Conservation (phyloP, 2,113 vertebrate species). For the Trachemys scripta region DNA sequence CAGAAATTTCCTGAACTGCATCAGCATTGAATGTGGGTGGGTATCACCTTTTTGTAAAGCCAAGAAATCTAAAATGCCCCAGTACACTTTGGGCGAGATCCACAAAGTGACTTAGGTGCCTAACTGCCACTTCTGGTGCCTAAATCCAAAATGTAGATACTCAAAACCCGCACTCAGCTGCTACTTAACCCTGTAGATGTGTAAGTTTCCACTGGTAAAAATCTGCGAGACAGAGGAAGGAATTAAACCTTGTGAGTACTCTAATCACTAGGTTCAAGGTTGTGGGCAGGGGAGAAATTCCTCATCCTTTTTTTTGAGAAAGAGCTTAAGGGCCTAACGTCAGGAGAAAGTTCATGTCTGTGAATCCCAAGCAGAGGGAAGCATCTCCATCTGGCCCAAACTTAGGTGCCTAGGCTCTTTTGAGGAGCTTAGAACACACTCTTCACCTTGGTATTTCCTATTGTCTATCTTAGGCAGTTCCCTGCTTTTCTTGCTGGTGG, state of each 20-base stretch:
- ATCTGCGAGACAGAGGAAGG: not conserved
- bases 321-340: not conserved
- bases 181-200: not conserved
- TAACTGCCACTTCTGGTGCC: not conserved
- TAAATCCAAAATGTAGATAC: not conserved
- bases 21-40: not conserved
- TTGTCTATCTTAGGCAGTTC: too few species aligned
- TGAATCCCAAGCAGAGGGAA: not conserved
- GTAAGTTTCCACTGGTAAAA: not conserved
- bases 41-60: fast-evolving
- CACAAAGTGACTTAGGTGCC: too few species aligned
- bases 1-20: not conserved
- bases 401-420: not conserved
- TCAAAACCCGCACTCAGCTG: not conserved
- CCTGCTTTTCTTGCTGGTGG: not conserved
- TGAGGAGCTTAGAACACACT: not conserved
- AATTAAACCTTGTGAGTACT: not conserved
- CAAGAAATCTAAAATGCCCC: fast-evolving
- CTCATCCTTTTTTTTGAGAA: not conserved
- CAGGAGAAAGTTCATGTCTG: not conserved
- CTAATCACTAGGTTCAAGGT: not conserved
- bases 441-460: not conserved
- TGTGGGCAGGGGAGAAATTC: not conserved
- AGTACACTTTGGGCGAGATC: not conserved
- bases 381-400: not conserved